Conservation (phyloP, 2,113 vertebrate species). For the Columbina picui region DNA sequence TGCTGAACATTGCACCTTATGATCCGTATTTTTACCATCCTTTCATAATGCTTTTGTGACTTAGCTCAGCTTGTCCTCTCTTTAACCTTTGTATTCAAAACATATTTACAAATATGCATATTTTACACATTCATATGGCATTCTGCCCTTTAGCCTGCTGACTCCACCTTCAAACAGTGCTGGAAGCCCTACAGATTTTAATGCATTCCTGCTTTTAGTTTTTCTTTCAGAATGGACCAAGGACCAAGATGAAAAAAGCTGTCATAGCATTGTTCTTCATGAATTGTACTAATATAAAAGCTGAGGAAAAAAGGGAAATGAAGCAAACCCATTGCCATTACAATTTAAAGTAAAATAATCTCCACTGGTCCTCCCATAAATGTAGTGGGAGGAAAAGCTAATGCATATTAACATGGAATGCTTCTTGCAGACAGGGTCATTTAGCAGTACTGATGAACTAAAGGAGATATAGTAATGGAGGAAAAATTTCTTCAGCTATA, state of each 20-base stretch:
- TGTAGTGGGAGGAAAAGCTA: background rate
- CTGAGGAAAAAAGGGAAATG: background rate
- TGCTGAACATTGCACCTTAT: conserved; percentile 62
- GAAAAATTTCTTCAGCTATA: background rate
- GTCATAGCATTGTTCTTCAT: background rate
- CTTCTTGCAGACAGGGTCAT: background rate
- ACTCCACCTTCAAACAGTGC: background rate
- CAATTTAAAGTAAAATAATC: conserved; percentile 23
- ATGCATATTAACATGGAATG: conserved; percentile 6
- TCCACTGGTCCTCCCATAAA: background rate
- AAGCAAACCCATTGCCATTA: background rate
- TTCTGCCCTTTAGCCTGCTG: background rate
- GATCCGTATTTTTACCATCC: conserved; percentile 38
- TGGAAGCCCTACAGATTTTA: background rate
- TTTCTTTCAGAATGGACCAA: background rate
- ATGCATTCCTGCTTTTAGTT: background rate
- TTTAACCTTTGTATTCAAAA: conserved; percentile 42
- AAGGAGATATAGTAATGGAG: background rate
- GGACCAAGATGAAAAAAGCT: background rate
- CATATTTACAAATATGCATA: conserved; percentile 64
- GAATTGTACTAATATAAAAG: background rate
- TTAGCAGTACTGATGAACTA: conserved; percentile 2
- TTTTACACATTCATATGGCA: background rate
- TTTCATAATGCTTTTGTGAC: conserved; percentile 28
- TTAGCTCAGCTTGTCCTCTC: conserved; percentile 50